Evolutionary conservation across 1,140 invertebrate genomes (phyloP).

Genomic region (Plodia interpunctella): DNA sequence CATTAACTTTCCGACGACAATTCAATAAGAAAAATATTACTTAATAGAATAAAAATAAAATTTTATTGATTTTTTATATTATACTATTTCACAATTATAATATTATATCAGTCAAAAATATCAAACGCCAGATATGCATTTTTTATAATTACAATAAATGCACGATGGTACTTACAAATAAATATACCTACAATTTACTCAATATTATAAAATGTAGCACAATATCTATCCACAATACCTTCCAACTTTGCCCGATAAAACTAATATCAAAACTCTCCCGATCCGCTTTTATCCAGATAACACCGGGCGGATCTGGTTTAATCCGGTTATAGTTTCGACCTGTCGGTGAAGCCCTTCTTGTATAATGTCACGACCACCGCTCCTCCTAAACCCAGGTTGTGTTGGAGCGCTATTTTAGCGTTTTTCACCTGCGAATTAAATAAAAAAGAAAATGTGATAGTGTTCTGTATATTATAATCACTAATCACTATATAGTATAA

Average conservation of each 20-base stretch:
- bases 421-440: constrained; percentile 80
- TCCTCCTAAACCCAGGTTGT: constrained; percentile 97
- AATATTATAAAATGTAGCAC: too few relatives aligned
- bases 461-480: neutral
- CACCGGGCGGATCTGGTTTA: neutral
- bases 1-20: too few relatives aligned
- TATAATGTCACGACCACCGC: constrained; percentile 96
- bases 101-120: too few relatives aligned
- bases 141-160: too few relatives aligned
- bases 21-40: too few relatives aligned
- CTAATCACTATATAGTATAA: too few relatives aligned
- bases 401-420: constrained; percentile 92
- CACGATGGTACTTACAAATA: too few relatives aligned
- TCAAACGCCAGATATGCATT: too few relatives aligned
- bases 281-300: constrained; percentile 2
- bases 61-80: too few relatives aligned
- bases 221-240: neutral
- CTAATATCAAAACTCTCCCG: neutral
- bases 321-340: constrained; percentile 8
- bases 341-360: constrained; percentile 86
- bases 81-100: too few relatives aligned
- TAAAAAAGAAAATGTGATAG: constrained; percentile 9
- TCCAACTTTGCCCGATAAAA: neutral
- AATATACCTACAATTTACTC: too few relatives aligned
- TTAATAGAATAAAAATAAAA: too few relatives aligned